These are phyloP conservation scores for Elysia crispata DNA, from an alignment of 2,888 invertebrate genomes.

Conservation along the genomic window DNA sequence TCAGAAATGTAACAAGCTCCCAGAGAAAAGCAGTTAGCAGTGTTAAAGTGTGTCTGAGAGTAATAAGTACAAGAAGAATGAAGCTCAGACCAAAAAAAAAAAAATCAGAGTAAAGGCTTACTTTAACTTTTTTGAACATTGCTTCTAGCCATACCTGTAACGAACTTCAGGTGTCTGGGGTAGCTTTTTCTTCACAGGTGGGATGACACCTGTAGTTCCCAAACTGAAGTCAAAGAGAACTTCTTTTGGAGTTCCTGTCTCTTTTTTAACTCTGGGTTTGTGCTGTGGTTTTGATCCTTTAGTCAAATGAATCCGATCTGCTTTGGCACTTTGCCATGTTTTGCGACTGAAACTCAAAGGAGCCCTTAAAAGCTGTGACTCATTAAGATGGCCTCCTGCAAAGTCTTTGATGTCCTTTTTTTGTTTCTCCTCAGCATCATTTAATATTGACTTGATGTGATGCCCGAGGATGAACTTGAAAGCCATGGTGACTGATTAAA, in stretches of 20 bases:
- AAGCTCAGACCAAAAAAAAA: too few relatives aligned
- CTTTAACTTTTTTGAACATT: too few relatives aligned
- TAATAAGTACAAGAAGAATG: too few relatives aligned
- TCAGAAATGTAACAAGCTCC: too few relatives aligned
- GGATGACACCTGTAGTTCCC: constrained; percentile 69
- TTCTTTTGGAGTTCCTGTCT: constrained; percentile 60
- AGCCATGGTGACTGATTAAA: constrained; percentile 52
- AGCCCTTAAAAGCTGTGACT: constrained; percentile 63
- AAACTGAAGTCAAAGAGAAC: constrained; percentile 70
- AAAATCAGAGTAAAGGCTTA: too few relatives aligned
- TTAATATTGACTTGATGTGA: constrained; percentile 67
- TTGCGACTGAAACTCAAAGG: constrained; percentile 53
- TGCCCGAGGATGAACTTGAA: constrained; percentile 67
- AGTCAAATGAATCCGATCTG: constrained; percentile 22
- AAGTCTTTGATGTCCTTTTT: constrained; percentile 71
- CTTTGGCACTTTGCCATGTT: constrained; percentile 60
- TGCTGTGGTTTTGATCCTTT: not conserved
- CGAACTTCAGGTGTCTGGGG: constrained; percentile 26
- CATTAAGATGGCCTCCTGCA: constrained; percentile 74
- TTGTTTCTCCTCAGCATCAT: constrained; percentile 68
- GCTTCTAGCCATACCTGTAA: constrained; percentile 24
- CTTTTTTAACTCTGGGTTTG: constrained; percentile 20
- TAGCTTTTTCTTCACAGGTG: constrained; percentile 36
- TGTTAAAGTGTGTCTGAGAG: too few relatives aligned
- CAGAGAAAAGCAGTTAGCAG: too few relatives aligned